phyloP scores from a whole-genome alignment of 1,140 invertebrate species.

The Alviniconcha marisindica region DNA sequence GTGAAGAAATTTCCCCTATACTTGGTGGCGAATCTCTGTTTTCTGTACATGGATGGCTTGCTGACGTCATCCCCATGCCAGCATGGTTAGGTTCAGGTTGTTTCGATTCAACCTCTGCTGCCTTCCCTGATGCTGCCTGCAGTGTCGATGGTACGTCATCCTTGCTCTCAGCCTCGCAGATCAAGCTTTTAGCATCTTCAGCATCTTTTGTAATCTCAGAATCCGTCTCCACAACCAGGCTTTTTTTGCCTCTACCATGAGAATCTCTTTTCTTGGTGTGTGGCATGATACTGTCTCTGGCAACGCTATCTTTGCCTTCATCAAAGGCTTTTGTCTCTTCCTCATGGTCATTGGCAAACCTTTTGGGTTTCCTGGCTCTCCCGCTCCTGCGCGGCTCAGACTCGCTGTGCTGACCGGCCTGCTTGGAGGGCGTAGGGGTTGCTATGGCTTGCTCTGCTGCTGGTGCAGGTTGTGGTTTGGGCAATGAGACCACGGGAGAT shows the following conservation, averaged over 20 bases:
- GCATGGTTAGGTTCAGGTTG: too few species aligned
- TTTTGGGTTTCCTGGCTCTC: slow-evolving; percentile 7
- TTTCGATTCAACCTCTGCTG: neutral
- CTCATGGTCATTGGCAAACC: slow-evolving; percentile 16
- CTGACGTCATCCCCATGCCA: too few species aligned
- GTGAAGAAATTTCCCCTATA: too few species aligned
- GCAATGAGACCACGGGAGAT: too few species aligned
- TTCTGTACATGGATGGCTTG: too few species aligned
- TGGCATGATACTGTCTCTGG: neutral
- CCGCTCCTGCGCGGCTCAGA: neutral
- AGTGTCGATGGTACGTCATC: too few species aligned
- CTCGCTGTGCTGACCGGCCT: neutral
- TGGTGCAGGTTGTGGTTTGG: too few species aligned
- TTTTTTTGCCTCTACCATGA: neutral
- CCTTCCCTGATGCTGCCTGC: neutral
- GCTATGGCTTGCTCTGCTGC: too few species aligned
- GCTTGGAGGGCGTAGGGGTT: too few species aligned
- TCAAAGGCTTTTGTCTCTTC: slow-evolving; percentile 32
- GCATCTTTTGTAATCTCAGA: too few species aligned
- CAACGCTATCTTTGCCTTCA: neutral
- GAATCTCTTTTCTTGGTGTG: neutral
- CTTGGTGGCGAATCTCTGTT: too few species aligned
- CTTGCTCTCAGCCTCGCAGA: neutral
- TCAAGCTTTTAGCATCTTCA: neutral
- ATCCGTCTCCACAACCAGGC: neutral